Evolutionary conservation across 2,888 invertebrate species (phyloP).

Genomic region (Pristionchus maxplancki): DNA sequence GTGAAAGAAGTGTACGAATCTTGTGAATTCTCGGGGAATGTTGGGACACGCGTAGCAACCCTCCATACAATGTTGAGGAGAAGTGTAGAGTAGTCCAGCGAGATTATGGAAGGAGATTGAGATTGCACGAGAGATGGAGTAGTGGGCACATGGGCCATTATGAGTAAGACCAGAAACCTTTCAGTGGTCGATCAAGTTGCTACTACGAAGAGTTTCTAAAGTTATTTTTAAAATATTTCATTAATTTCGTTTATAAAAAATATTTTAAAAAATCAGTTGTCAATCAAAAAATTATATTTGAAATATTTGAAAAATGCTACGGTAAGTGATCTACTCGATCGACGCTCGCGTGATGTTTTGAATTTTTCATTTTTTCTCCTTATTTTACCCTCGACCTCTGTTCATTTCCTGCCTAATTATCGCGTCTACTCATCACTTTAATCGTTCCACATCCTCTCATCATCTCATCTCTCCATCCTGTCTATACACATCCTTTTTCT

Average conservation of each 20-base stretch:
- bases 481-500: neutral
- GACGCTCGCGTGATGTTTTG: neutral
- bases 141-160: slow-evolving; percentile 7
- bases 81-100: neutral
- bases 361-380: neutral
- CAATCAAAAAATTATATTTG: neutral
- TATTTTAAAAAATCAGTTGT: slow-evolving; percentile 36
- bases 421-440: slow-evolving; percentile 48
- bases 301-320: neutral
- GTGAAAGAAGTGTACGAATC: neutral
- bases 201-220: neutral
- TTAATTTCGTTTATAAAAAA: no score
- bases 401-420: slow-evolving; percentile 24
- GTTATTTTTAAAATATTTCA: neutral
- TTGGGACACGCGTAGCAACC: slow-evolving; percentile 4
- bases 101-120: slow-evolving; percentile 19
- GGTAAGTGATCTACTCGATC: slow-evolving; percentile 9
- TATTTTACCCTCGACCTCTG: neutral
- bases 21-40: neutral
- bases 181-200: neutral
- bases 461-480: slow-evolving; percentile 45
- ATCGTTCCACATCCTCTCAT: slow-evolving; percentile 55
- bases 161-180: neutral
- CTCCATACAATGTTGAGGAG: neutral
- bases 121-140: neutral